Evolutionary conservation across 2,797 vertebrate genomes (phyloP), one percentile per base, ranked within the genome.

Genomic region (Alosa sapidissima): DNA sequence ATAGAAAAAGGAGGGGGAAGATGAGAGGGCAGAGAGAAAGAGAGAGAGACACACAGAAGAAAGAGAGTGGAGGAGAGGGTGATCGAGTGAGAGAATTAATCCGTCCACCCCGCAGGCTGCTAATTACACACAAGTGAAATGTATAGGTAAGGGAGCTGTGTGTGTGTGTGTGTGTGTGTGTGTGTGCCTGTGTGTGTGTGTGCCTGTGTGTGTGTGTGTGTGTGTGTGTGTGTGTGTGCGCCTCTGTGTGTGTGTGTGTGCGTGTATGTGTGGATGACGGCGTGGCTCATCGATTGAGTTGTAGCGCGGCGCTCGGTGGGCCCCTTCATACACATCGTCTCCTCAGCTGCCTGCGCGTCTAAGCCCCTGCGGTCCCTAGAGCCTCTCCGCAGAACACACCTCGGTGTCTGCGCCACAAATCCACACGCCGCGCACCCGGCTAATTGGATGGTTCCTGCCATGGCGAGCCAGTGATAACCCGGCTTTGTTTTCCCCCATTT

Each of bases 61-160:
- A 72, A 72, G 65, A 14, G 36, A 75, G 36, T 14, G n/a, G 60
- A n/a, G 60, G 60, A 65, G 60, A 65, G 14, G 33, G 68, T 10
- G 68, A 75, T 41, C 19, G 65, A 72, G 13, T 11, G 13, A 33
- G 68, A 14, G 68, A 75, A 75, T 75, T 75, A 75, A 75, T 75
- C 68, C 68, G 4, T 75, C 68, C 68, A 41, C 13, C 68, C 68
- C 68, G 68, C 33, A 75, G 68, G 68, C 68, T 41, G 68, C 68
- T 75, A 75, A 75, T 75, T 75, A 75, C 68, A 75, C 33, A 75
- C 33, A 13, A 75, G 68, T 75, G 68, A 75, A 75, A 75, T 75
- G 68, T 75, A 75, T 75, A 75, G 68, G 68, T 75, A 75, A 75
- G 36, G 33, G 41, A 41, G 36, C 28, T 36, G 9, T 28, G 0